Base-by-base conservation (phyloP, 2,888 invertebrate genomes). In the Plagodis pulveraria region DNA sequence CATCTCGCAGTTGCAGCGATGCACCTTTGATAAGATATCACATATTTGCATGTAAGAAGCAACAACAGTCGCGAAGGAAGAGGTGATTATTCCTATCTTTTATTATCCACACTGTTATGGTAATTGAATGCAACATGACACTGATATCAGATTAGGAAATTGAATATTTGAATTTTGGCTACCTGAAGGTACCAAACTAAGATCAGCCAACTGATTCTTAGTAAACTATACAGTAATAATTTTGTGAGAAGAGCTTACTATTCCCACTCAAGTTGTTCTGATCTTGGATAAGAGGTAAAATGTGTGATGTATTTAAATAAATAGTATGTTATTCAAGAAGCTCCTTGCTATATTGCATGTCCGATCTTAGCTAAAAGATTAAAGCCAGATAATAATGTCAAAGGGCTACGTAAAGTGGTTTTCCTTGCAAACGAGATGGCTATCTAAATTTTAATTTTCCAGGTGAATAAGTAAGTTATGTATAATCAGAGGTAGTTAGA, bases 101-200 rank as follows among this genome's bases (percentile, higher is more conserved):
- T 87, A 87, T 85, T 82, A 79, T 78, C 62, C 62, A 64, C 77
- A 85, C 76, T 91, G 88, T 91, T 85, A 92, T 91, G 92, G 71
- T 87, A 91, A 92, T 91, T 64, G 66, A 56, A 66, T 78, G 91
- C 85, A 91, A 91, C 83, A 83, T 86, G 91, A 92, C 87, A 91
- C 91, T 84, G 88, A 88, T 91, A 92, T 91, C 89, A 84, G 91
- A 91, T 91, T 88, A 83, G 73, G 74, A 78, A 79, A 80, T 86
- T 83, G 78, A 76, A 82, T 82, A 83, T 80, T 77, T 67, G 36
- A 72, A 72, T 73, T 67, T 77, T 72, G 61, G 72, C 73, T 77
- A 79, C 76, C 76, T 76, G 76, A 70, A 34, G 22, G 43, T 35
- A 22, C 43, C 49, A 60, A 62, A 55, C 52, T 50, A 53, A 57